These are phyloP conservation scores for Clarias magur DNA, from an alignment of 2,113 vertebrate species.

Conservation along the genomic window DNA sequence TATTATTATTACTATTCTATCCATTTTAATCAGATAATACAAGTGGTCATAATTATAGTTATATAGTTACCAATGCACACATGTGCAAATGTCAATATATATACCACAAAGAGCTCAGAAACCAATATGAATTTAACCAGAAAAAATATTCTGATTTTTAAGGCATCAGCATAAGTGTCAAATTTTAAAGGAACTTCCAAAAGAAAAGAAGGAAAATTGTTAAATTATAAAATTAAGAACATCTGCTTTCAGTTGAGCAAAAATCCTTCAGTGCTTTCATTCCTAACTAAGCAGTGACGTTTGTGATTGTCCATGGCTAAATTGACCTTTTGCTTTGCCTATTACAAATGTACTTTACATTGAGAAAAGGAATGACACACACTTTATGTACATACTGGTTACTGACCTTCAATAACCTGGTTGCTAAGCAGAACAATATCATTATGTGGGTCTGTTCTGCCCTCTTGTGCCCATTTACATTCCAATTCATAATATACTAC, in stretches of 20 bases:
- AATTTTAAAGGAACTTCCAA: no score
- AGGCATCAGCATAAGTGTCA: no score
- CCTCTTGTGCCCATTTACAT: slow-evolving; percentile 17
- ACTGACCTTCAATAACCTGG: not conserved
- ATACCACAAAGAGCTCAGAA: no score
- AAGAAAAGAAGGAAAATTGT: no score
- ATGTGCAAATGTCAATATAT: no score
- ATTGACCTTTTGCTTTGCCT: not conserved
- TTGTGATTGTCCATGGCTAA: not conserved
- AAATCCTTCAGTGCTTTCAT: no score
- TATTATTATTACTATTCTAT: not conserved
- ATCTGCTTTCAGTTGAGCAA: no score
- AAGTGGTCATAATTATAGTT: not conserved
- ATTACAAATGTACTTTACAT: not conserved
- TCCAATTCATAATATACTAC: not conserved
- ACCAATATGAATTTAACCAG: no score
- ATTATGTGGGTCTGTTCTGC: slow-evolving; percentile 6
- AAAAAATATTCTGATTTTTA: no score
- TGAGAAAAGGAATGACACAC: not conserved
- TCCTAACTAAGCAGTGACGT: no score
- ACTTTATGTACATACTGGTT: not conserved
- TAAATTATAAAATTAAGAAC: no score
- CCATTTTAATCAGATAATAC: not conserved
- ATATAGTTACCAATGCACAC: not conserved
- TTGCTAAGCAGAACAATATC: not conserved